phyloP scores from a whole-genome alignment of 2,888 invertebrate genomes.

The Tyria jacobaeae region DNA sequence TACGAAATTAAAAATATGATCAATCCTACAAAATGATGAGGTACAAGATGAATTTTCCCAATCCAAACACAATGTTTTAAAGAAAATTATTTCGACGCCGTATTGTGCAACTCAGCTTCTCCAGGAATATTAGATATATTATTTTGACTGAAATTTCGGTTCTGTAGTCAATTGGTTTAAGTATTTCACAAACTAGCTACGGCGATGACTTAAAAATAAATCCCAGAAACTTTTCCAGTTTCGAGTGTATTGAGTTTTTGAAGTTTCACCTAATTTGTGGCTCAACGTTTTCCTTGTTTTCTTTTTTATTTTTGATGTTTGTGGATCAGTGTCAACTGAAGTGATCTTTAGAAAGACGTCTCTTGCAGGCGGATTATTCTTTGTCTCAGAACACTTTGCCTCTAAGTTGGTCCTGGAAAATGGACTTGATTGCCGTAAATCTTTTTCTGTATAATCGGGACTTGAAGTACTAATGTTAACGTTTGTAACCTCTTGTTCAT shows the following conservation, averaged over 20 bases:
- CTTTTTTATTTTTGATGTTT: slow-evolving; percentile 1
- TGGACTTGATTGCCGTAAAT: neutral
- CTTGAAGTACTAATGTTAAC: neutral
- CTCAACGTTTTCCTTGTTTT: neutral
- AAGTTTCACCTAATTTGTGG: neutral
- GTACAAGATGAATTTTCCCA: neutral
- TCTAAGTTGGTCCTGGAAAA: neutral
- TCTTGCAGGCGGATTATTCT: neutral
- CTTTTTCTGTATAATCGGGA: neutral
- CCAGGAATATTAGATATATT: neutral
- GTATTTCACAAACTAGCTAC: neutral
- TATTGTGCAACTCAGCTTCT: neutral
- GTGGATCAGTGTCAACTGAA: slow-evolving; percentile 2
- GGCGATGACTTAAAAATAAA: neutral
- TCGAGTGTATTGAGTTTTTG: neutral
- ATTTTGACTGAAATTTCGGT: neutral
- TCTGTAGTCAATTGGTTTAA: neutral
- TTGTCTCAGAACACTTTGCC: neutral
- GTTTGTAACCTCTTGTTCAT: neutral
- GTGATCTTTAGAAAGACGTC: neutral
- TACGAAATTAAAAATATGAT: neutral
- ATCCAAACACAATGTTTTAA: neutral
- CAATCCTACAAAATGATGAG: neutral
- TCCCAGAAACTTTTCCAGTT: slow-evolving; percentile 12
- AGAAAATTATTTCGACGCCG: neutral